Percentiles rank a stretch among this genome's conserved stretches.
Conservation (phyloP, 2,113 vertebrate species). For the Silurus asotus region DNA sequence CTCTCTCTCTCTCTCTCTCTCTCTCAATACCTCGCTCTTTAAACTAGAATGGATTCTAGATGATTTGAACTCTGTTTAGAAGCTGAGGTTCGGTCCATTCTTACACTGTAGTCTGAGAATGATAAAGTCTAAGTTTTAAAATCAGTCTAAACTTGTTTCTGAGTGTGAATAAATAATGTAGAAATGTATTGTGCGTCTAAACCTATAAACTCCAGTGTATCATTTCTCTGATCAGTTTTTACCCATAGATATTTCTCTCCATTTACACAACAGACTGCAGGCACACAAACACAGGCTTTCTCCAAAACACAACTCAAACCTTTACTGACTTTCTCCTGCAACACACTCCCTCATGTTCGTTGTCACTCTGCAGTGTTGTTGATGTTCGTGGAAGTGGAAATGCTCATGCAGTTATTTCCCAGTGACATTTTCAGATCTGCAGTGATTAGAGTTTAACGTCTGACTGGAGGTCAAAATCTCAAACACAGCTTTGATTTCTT, state of each 20-base stretch:
- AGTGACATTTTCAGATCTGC: neutral
- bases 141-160: neutral
- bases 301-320: neutral
- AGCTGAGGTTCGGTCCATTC: neutral
- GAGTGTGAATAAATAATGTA: too few species aligned
- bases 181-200: neutral
- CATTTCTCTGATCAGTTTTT: neutral
- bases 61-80: neutral
- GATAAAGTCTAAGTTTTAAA: neutral
- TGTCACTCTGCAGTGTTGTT: neutral
- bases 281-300: neutral
- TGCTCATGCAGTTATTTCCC: neutral
- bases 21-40: neutral
- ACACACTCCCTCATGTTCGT: neutral
- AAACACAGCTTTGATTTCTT: slow-evolving; percentile 13
- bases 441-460: neutral
- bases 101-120: neutral
- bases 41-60: neutral
- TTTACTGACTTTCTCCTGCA: neutral
- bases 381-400: too few species aligned
- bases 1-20: too few species aligned
- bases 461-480: neutral
- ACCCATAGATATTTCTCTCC: neutral
- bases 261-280: neutral
- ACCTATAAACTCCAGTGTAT: neutral